Conservation (phyloP, 2,113 vertebrate species). For the Heloderma charlesbogerti region DNA sequence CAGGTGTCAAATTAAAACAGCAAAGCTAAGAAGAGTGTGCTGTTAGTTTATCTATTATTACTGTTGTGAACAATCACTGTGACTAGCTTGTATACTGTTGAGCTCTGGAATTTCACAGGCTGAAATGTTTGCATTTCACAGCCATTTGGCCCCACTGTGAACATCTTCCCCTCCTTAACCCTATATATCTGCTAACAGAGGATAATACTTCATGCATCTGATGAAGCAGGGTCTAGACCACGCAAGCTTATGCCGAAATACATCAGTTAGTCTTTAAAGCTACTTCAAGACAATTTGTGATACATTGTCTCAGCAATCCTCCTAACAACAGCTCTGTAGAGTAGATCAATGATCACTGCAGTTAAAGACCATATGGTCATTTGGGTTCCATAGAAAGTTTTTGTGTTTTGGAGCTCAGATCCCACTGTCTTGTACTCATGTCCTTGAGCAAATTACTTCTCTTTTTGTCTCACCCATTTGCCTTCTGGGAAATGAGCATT, state of each 20-base stretch:
- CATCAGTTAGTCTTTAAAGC: not conserved
- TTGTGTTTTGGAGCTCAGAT: too few relatives aligned
- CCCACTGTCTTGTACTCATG: too few relatives aligned
- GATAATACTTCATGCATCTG: not conserved
- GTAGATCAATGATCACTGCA: not conserved
- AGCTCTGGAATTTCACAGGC: not conserved
- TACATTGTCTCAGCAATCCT: not conserved
- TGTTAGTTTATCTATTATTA: too few relatives aligned
- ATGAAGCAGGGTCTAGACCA: not conserved
- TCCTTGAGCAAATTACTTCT: too few relatives aligned
- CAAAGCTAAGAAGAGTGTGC: not conserved
- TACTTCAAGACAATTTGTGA: not conserved
- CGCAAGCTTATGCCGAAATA: not conserved
- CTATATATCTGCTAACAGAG: not conserved
- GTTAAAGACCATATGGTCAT: not conserved
- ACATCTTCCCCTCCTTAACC: not conserved
- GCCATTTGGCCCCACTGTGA: not conserved
- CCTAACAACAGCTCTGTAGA: not conserved
- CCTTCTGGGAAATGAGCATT: too few relatives aligned
- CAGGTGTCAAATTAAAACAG: not conserved
- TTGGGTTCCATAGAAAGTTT: too few relatives aligned
- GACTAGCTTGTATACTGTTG: not conserved
- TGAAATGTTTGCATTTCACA: not conserved
- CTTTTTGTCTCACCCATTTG: too few relatives aligned
- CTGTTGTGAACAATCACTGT: not conserved